phyloP scores from a whole-genome alignment of 1,140 invertebrate species.

The Drosophila erecta region DNA sequence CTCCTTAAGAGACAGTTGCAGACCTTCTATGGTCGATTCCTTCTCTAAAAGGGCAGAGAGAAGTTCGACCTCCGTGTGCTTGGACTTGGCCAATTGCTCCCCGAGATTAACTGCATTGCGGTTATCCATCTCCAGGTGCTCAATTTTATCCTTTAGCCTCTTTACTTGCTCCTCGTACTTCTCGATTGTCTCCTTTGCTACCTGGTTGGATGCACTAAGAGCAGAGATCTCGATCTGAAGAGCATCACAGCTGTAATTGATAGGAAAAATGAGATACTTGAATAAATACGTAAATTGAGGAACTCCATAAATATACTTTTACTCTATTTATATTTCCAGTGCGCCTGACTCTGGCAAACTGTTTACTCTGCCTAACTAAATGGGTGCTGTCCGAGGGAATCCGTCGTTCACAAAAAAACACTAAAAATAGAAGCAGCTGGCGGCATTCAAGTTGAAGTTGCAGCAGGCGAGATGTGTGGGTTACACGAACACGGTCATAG shows the following conservation, averaged over 20 bases:
- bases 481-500: constrained; percentile 3
- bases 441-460: constrained; percentile 61
- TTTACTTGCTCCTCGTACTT: constrained; percentile 50
- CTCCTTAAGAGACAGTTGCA: constrained; percentile 43
- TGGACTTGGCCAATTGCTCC: constrained; percentile 64
- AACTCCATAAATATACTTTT: too few relatives aligned
- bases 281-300: background rate
- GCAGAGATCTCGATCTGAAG: constrained; percentile 30
- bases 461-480: constrained; percentile 20
- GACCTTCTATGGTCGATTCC: constrained; percentile 31
- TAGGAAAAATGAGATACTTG: background rate
- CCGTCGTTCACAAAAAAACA: constrained; percentile 34
- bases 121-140: constrained; percentile 73
- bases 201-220: constrained; percentile 34
- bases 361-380: constrained; percentile 1
- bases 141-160: constrained; percentile 43
- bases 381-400: constrained; percentile 6
- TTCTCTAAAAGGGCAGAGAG: constrained; percentile 62
- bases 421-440: constrained; percentile 70
- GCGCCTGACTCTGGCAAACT: background rate
- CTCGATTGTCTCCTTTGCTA: constrained; percentile 42
- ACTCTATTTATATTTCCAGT: background rate
- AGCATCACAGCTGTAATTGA: constrained; percentile 38
- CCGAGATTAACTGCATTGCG: constrained; percentile 55
- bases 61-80: constrained; percentile 66